Evolutionary conservation across 2,113 vertebrate species (phyloP).

Genomic region (human): GRCh38 chr18:28301501-28302000

Average conservation of each 20-base stretch:
- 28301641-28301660: background rate
- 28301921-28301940: background rate
- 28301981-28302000: background rate
- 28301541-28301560: background rate
- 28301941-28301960: background rate
- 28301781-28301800: background rate
- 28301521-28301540: background rate
- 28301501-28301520: background rate
- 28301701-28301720: background rate
- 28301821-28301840: background rate
- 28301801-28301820: background rate
- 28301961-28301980: background rate
- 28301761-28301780: background rate
- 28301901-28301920: background rate
- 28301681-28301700: background rate
- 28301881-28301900: background rate
- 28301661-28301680: background rate
- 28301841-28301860: background rate
- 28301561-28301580: background rate
- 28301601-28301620: background rate
- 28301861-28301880: background rate
- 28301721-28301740: background rate
- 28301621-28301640: background rate
- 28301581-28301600: background rate
- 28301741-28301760: background rate